Conservation (phyloP, 2,113 vertebrate species). For the Dromaius novaehollandiae region DNA sequence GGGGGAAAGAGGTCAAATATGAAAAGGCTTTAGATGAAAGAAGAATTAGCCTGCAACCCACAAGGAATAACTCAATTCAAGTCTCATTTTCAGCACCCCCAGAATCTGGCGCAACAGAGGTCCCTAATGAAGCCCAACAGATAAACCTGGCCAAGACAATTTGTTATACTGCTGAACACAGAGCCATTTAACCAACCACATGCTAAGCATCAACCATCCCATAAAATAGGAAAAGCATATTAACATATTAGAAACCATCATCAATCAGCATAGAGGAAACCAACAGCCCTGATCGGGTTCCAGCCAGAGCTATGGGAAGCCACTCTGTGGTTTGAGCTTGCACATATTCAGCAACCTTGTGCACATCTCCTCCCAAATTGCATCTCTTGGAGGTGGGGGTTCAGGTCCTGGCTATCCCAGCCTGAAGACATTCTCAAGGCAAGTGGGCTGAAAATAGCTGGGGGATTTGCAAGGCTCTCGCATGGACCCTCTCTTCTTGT, state of each 20-base stretch:
- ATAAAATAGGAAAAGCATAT: neutral
- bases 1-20: conserved; percentile 21
- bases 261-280: neutral
- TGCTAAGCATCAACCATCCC: neutral
- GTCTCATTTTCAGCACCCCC: neutral
- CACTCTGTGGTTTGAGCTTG: neutral
- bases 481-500: neutral
- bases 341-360: neutral
- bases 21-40: conserved; percentile 57
- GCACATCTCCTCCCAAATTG: neutral
- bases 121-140: neutral
- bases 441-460: fast-evolving
- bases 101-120: neutral
- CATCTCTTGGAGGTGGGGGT: neutral
- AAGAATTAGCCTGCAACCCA: neutral
- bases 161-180: neutral
- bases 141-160: neutral
- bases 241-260: neutral
- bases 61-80: neutral
- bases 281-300: neutral
- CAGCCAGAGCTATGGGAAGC: neutral
- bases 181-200: neutral
- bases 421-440: neutral
- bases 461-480: too few relatives aligned
- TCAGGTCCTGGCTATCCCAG: neutral